Percentiles rank a stretch among this genome's conserved stretches.
These are phyloP conservation scores for Altica lythri DNA, from an alignment of 2,888 invertebrate genomes.

Conservation along the genomic window DNA sequence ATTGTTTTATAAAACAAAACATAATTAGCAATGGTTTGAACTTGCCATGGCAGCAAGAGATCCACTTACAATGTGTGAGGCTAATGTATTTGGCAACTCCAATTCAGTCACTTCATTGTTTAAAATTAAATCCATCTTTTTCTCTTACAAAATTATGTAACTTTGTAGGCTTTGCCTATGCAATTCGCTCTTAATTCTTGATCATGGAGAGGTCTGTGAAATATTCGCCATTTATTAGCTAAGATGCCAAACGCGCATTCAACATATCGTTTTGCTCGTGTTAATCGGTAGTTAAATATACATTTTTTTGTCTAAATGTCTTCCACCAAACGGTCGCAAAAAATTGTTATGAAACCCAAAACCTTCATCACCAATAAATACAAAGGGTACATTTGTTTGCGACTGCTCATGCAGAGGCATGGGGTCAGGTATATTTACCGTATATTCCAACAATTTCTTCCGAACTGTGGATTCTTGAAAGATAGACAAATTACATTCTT, in stretches of 20 bases:
- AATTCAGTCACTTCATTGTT: background rate
- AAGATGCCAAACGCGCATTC: too few relatives aligned
- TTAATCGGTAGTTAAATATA: constrained; percentile 30
- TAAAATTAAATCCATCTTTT: constrained; percentile 21
- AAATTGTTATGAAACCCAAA: constrained; percentile 16
- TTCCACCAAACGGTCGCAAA: too few relatives aligned
- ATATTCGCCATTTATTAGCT: constrained; percentile 46
- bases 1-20: too few relatives aligned
- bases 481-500: constrained; percentile 4
- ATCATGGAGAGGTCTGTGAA: constrained; percentile 12
- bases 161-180: constrained; percentile 18
- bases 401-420: constrained; percentile 1
- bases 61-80: too few relatives aligned
- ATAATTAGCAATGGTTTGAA: too few relatives aligned
- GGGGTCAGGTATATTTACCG: background rate
- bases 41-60: too few relatives aligned
- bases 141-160: constrained; percentile 26
- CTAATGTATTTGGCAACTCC: constrained; percentile 11
- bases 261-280: constrained; percentile 40
- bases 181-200: too few relatives aligned
- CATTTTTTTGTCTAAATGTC: too few relatives aligned
- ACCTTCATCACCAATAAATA: constrained; percentile 20
- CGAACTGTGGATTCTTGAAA: background rate
- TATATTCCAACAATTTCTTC: background rate
- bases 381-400: constrained; percentile 16